These are phyloP conservation scores for Drosophila bocki DNA, from an alignment of 1,140 invertebrate species.

Conservation along the genomic window DNA sequence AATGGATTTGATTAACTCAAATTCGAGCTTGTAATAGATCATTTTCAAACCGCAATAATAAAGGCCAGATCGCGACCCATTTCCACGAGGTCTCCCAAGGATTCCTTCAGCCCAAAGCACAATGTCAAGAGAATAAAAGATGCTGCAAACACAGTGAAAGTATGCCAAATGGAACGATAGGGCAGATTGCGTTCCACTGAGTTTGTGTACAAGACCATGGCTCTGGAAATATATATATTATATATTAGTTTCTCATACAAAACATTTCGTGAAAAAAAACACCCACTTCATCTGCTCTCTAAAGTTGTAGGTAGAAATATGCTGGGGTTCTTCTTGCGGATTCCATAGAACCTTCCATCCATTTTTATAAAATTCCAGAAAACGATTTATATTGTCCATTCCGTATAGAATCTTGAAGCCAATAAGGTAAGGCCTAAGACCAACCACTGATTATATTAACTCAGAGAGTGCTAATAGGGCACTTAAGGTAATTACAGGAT, in stretches of 20 bases:
- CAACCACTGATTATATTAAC: not conserved
- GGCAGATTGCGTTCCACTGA: conserved; percentile 11
- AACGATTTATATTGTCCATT: conserved; percentile 7
- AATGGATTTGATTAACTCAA: no score
- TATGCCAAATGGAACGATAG: conserved; percentile 27
- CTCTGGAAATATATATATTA: not conserved
- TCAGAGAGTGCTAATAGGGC: not conserved
- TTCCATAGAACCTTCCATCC: not conserved
- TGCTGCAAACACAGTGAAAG: not conserved
- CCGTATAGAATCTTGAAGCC: not conserved
- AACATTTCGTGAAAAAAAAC: not conserved
- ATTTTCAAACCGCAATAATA: conserved; percentile 18
- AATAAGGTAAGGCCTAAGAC: not conserved
- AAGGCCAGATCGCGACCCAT: conserved; percentile 44
- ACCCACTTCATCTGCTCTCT: conserved; percentile 20
- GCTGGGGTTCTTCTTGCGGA: not conserved
- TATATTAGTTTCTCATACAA: not conserved
- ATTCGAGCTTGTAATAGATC: fast-evolving
- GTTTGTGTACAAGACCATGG: conserved; percentile 31
- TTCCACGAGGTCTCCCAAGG: conserved; percentile 16
- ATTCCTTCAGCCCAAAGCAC: conserved; percentile 18
- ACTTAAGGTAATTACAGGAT: not conserved
- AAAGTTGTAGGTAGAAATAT: not conserved
- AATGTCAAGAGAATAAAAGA: not conserved
- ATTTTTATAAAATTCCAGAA: not conserved